Evolutionary conservation across 35 echinoderm and acorn worm species (phyloP).

Genomic region (Strongylocentrotus purpuratus): DNA sequence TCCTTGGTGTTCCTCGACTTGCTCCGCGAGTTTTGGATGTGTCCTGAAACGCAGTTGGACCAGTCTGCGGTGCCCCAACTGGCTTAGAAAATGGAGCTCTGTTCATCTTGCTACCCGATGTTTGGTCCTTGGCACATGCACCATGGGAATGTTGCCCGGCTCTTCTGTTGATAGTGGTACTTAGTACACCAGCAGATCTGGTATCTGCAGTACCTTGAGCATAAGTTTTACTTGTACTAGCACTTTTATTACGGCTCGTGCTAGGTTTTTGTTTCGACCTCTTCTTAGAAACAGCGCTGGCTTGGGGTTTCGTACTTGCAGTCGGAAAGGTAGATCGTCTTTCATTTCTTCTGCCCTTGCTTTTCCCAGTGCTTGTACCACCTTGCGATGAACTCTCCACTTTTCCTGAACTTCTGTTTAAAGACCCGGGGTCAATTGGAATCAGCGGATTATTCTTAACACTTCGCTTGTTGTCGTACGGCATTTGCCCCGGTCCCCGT

Average conservation of each 20-base stretch:
- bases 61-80: not conserved
- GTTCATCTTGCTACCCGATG: not conserved
- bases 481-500: not conserved
- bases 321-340: no score
- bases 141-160: not conserved
- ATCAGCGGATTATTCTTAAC: not conserved
- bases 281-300: not conserved
- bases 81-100: not conserved
- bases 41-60: not conserved
- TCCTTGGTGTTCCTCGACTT: not conserved
- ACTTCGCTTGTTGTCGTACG: not conserved
- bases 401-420: no score
- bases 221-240: not conserved
- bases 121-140: not conserved
- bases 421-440: not conserved
- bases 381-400: no score
- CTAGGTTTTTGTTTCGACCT: not conserved
- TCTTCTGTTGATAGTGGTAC: not conserved
- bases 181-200: no score
- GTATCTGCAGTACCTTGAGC: not conserved
- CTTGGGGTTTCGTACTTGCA: no score
- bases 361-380: no score
- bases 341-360: no score
- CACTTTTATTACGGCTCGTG: not conserved
- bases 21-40: not conserved